Evolutionary conservation across 1,140 invertebrate genomes (phyloP), one percentile per base, ranked within the genome.

Genomic region (Hyposmocoma kahamanoa): DNA sequence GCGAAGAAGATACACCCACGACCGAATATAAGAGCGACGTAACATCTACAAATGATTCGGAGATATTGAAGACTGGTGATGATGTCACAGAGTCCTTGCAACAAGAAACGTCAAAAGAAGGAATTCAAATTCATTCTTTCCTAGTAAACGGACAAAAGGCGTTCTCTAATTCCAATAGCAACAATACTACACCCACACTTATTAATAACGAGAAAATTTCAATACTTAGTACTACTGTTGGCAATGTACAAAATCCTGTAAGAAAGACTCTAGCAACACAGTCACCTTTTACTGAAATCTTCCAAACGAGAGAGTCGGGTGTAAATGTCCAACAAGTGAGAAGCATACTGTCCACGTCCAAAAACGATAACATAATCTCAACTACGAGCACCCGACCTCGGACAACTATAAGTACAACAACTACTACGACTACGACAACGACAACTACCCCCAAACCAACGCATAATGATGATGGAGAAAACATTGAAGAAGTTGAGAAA

Each of bases 391-490:
- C 41, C n/a, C 68, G 71, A 57, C 67, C 70, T 20, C 56, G 60
- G 42, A 56, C 60, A 15, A 64, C 68, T 11, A 73, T 57, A 9
- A 72, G 69, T 0, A 77, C 73, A 5, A 68, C 83, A 20, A 77
- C 74, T 17, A 76, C 79, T 3, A 86, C 87, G 0, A 88, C 86
- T 2, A 88, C 87, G 11, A 88, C 87, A 4, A 86, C 88, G 5
- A 88, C 90, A 9, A 89, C 89, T 0, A 88, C 89, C 6, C 88
- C 90, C 0, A 88, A 89, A 46, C 88, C 88, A 38, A 89, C 87
- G 0, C 87, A 89, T 53, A 89, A 90, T 51, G 88, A 89, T 53
- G 91, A 92, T 68, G 90, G 87, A 21, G 89, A 91, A 73, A 90
- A 90, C 61, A 90, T 90, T 42, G 88, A 89, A 62, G 76, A 89